phyloP scores from a whole-genome alignment of 2,113 vertebrate genomes.

The Elachura formosa region DNA sequence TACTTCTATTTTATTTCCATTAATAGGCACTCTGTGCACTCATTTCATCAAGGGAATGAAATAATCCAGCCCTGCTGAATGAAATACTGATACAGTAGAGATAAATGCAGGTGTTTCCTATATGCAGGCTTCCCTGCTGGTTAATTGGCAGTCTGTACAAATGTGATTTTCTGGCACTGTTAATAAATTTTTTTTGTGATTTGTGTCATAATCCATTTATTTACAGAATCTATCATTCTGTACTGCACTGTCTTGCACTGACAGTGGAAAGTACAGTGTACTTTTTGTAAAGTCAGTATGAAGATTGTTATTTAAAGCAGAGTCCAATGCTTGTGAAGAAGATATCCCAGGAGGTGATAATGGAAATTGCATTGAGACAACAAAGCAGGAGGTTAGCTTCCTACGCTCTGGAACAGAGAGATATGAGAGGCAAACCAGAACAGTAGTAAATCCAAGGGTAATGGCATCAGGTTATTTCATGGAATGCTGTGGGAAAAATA shows the following conservation, averaged over 20 bases:
- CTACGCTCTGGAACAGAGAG: not conserved
- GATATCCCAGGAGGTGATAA: conserved; percentile 20
- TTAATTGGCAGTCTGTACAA: not conserved
- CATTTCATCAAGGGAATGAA: not conserved
- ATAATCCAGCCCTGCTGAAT: not conserved
- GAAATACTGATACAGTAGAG: not conserved
- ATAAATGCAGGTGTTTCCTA: not conserved
- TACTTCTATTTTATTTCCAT: not conserved
- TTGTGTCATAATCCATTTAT: not conserved
- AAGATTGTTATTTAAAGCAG: conserved; percentile 35
- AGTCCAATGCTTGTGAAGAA: not conserved
- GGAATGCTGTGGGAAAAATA: not conserved
- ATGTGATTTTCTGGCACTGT: not conserved
- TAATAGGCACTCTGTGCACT: not conserved
- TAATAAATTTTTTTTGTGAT: not conserved
- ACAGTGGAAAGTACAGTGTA: not conserved
- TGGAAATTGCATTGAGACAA: conserved; percentile 27
- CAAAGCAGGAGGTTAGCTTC: conserved; percentile 5
- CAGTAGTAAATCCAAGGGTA: not conserved
- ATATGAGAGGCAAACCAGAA: not conserved
- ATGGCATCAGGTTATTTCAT: not conserved
- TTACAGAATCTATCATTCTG: not conserved
- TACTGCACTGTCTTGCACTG: too few relatives aligned
- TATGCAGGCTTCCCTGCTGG: not conserved
- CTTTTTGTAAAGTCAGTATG: not conserved